Conservation (phyloP, 2,113 vertebrate genomes). For the Seriola quinqueradiata region DNA sequence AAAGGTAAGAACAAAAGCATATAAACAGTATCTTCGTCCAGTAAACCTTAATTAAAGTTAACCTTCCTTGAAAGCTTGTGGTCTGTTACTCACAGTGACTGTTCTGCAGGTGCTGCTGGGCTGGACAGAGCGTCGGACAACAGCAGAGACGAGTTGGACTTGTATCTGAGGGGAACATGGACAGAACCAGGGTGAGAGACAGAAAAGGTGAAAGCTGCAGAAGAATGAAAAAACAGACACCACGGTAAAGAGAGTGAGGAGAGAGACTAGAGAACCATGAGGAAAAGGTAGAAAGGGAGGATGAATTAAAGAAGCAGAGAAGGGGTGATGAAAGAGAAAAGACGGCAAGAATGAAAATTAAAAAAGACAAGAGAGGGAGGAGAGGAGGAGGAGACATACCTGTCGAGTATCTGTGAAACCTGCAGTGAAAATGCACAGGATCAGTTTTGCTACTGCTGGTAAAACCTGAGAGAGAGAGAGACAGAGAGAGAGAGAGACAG, state of each 20-base stretch:
- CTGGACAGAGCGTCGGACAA: slow-evolving; percentile 95
- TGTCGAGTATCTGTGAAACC: slow-evolving; percentile 96
- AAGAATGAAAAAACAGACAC: neutral
- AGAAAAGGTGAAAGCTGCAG: neutral
- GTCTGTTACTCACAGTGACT: slow-evolving; percentile 83
- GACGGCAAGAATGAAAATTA: neutral
- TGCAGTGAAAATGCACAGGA: slow-evolving; percentile 99
- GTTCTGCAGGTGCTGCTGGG: slow-evolving; percentile 91
- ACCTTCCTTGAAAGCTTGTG: neutral
- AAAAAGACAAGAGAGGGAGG: neutral
- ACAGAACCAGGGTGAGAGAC: slow-evolving; percentile 1
- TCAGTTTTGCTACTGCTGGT: slow-evolving; percentile 96
- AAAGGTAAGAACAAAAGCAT: too few species aligned
- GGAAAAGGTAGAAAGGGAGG: too few species aligned
- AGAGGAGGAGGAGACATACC: slow-evolving; percentile 82
- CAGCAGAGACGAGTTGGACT: slow-evolving; percentile 94
- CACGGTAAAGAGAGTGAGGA: neutral
- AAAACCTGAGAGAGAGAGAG: slow-evolving; percentile 86
- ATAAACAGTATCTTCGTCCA: neutral
- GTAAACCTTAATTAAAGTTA: too few species aligned
- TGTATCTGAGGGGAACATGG: slow-evolving; percentile 86
- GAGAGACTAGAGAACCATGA: neutral
- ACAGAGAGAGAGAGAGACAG: neutral
- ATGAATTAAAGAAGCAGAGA: neutral
- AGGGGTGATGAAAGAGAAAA: neutral